phyloP scores from a whole-genome alignment of 2,797 vertebrate genomes.

The Sebastes trivittatus region DNA sequence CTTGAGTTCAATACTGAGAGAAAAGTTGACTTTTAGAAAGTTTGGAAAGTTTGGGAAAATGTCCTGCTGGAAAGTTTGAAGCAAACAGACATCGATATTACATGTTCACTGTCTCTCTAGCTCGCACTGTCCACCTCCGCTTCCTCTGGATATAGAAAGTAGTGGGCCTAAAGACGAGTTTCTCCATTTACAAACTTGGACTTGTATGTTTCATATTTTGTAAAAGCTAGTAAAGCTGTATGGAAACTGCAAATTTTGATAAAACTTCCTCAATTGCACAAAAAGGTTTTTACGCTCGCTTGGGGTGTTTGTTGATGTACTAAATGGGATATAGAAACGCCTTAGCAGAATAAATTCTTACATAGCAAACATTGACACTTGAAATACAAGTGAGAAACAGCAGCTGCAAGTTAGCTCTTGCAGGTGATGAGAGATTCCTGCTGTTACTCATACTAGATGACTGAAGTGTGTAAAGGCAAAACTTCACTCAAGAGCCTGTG shows the following conservation, averaged over 20 bases:
- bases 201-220: accelerated
- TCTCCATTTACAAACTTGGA: not conserved
- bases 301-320: no score
- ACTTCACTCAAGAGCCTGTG: no score
- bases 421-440: not conserved
- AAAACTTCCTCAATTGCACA: no score
- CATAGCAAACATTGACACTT: no score
- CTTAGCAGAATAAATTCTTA: no score
- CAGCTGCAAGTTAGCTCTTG: not conserved
- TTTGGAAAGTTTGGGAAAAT: not conserved
- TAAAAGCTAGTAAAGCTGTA: no score
- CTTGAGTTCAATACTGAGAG: not conserved
- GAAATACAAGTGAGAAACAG: no score
- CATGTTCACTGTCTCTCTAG: no score
- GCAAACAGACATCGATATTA: not conserved
- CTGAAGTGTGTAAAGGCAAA: not conserved
- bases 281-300: no score
- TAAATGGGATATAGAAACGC: no score
- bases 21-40: not conserved
- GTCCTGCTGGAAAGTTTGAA: not conserved
- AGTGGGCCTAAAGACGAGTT: accelerated
- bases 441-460: not conserved
- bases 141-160: not conserved
- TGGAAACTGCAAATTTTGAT: no score
- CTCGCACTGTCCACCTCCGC: not conserved